phyloP scores from a whole-genome alignment of 2,888 invertebrate genomes.

The Leptinotarsa rubiginosa region DNA sequence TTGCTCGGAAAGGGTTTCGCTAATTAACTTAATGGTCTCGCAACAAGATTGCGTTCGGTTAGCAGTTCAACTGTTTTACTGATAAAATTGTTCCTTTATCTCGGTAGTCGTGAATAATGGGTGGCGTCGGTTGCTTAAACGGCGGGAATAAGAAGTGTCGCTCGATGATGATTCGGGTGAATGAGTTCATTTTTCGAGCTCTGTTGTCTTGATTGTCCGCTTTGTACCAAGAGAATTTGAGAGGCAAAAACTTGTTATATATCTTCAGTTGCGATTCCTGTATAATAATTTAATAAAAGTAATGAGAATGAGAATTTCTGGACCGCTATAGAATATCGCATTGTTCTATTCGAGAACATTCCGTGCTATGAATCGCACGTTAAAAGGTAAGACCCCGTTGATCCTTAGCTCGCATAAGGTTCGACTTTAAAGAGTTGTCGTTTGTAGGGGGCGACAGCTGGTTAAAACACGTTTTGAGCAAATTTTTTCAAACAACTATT shows the following conservation, averaged over 20 bases:
- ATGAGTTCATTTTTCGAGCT: slow-evolving; percentile 6
- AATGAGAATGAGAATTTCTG: no score
- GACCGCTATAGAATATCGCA: no score
- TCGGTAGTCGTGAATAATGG: slow-evolving; percentile 49
- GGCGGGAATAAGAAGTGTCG: slow-evolving; percentile 16
- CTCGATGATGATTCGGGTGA: slow-evolving; percentile 7
- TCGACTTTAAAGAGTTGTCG: no score
- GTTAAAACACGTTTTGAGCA: no score
- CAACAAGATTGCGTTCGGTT: slow-evolving; percentile 68
- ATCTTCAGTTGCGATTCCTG: no score
- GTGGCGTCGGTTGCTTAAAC: slow-evolving; percentile 5
- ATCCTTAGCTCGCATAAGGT: no score
- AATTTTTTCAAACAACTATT: no score
- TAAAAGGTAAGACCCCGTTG: no score
- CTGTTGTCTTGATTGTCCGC: background rate
- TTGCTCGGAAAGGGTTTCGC: slow-evolving; percentile 60
- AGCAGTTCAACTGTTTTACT: slow-evolving; percentile 65
- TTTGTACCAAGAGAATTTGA: background rate
- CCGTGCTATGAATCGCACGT: no score
- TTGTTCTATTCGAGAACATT: no score
- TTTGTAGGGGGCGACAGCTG: no score
- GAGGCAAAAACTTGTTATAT: background rate
- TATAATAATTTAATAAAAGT: no score
- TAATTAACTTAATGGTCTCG: slow-evolving; percentile 68
- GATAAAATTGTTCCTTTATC: slow-evolving; percentile 66